A percentile compares a stretch with the other conserved stretches of the same genome.
Conservation (phyloP, 1,140 invertebrate genomes). For the Ostrea edulis region DNA sequence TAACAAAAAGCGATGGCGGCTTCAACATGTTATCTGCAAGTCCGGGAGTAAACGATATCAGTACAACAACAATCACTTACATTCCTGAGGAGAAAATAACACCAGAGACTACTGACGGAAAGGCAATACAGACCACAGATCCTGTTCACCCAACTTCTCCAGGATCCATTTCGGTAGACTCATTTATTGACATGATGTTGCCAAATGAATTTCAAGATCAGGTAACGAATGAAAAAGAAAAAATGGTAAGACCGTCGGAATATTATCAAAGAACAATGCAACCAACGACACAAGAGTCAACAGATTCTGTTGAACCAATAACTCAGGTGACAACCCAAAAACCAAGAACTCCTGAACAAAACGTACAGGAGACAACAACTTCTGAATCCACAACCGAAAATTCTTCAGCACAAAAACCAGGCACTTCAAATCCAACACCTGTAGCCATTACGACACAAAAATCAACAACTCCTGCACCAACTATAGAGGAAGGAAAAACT, state of each 20-base stretch:
- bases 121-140: too few species aligned
- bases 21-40: neutral
- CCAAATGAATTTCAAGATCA: neutral
- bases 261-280: too few species aligned
- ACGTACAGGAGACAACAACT: neutral
- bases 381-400: neutral
- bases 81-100: neutral
- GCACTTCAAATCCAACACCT: neutral
- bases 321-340: neutral
- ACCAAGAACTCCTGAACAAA: neutral
- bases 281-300: neutral
- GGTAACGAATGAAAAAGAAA: neutral
- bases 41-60: slow-evolving; percentile 2
- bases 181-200: slow-evolving; percentile 4
- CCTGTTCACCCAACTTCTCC: neutral
- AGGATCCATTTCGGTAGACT: neutral
- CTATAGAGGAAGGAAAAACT: neutral
- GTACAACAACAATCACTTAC: slow-evolving; percentile 1
- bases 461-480: neutral
- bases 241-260: neutral
- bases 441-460: neutral
- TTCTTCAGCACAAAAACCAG: neutral
- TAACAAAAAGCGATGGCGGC: neutral
- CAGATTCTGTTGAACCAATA: neutral
- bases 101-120: neutral